A percentile compares a stretch with the other conserved stretches of the same genome.
phyloP scores from a whole-genome alignment of 2,888 invertebrate species.

The Osmoderma eremita region DNA sequence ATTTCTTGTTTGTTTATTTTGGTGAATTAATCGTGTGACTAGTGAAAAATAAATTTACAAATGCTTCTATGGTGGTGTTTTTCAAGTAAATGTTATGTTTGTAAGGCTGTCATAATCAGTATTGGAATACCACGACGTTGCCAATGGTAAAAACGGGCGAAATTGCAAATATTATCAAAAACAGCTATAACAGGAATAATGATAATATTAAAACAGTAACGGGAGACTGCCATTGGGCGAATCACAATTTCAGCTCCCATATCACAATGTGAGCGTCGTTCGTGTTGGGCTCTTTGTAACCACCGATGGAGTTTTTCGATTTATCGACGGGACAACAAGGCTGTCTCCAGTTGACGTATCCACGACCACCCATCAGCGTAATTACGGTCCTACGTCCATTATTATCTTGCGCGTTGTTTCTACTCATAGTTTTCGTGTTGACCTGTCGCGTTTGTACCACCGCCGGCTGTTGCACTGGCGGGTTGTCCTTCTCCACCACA shows the following conservation, averaged over 20 bases:
- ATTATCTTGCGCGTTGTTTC: constrained; percentile 51
- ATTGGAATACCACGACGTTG: too few species aligned
- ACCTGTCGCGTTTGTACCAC: constrained; percentile 39
- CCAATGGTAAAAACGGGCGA: not conserved
- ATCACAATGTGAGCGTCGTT: constrained; percentile 90
- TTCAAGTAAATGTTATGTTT: too few species aligned
- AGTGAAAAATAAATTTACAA: too few species aligned
- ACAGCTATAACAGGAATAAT: not conserved
- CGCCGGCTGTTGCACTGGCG: constrained; percentile 33
- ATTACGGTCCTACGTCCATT: constrained; percentile 78
- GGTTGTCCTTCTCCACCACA: constrained; percentile 42
- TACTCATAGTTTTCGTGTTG: constrained; percentile 53
- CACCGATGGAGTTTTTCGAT: constrained; percentile 57
- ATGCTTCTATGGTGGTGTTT: too few species aligned
- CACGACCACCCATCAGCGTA: constrained; percentile 87
- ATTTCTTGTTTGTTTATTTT: too few species aligned
- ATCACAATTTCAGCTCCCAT: constrained; percentile 88
- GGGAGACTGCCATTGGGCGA: not conserved
- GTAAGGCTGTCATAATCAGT: too few species aligned
- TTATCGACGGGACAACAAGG: constrained; percentile 71
- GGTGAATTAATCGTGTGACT: too few species aligned
- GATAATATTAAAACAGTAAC: constrained; percentile 9
- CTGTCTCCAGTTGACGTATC: constrained; percentile 88
- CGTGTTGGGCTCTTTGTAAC: constrained; percentile 76
- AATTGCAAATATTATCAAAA: constrained; percentile 37